Percentiles rank a stretch among this genome's conserved stretches.
Conservation (phyloP, 1,140 invertebrate genomes). For the Dendrolimus punctatus region DNA sequence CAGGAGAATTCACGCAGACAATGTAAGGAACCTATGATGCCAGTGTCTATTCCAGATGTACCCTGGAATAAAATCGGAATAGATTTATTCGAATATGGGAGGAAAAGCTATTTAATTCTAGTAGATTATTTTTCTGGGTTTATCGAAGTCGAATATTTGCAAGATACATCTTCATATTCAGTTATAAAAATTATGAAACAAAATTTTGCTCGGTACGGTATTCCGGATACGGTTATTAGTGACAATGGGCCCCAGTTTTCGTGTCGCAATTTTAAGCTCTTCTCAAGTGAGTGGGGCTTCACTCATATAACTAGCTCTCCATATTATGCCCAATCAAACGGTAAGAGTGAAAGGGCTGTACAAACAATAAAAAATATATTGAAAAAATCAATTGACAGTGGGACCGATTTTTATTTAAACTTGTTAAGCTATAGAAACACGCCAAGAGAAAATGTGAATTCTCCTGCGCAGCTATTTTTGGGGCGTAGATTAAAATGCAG, state of each 20-base stretch:
- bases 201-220: constrained; percentile 45
- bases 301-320: constrained; percentile 23
- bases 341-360: constrained; percentile 31
- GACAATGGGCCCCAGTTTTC: constrained; percentile 49
- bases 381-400: constrained; percentile 16
- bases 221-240: constrained; percentile 40
- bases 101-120: constrained; percentile 23
- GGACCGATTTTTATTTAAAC: constrained; percentile 8
- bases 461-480: too few species aligned
- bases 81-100: constrained; percentile 31
- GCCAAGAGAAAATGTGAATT: constrained; percentile 5
- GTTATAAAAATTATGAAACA: constrained; percentile 17
- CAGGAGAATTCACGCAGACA: constrained; percentile 11
- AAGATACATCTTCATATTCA: constrained; percentile 1
- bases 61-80: constrained; percentile 38
- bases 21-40: constrained; percentile 27
- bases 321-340: constrained; percentile 41
- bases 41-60: constrained; percentile 19
- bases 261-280: constrained; percentile 39
- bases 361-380: constrained; percentile 26
- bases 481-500: constrained; percentile 5
- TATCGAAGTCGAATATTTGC: constrained; percentile 18
- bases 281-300: constrained; percentile 33
- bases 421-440: constrained; percentile 11
- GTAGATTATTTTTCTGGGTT: constrained; percentile 29